A percentile compares a stretch with the other conserved stretches of the same genome.
Evolutionary conservation across 2,797 vertebrate genomes (phyloP).

Genomic region (Zenarchopterus dispar): DNA sequence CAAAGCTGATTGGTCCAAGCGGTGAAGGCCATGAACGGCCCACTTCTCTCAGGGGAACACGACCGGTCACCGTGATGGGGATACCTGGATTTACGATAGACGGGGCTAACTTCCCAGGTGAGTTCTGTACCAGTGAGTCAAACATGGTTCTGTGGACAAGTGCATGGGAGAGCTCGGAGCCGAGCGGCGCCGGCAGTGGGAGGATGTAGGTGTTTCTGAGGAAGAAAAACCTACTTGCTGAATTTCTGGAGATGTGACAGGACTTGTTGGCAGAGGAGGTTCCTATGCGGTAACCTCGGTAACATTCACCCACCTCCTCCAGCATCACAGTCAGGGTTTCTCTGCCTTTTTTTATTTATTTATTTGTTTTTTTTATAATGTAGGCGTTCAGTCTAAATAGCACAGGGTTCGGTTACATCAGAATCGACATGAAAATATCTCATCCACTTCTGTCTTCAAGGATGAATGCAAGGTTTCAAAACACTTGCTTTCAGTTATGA

Average conservation of each 20-base stretch:
- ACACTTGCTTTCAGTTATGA: too few relatives aligned
- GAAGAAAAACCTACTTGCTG: slow-evolving; percentile 19
- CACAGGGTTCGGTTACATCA: slow-evolving; percentile 39
- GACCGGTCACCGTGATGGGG: neutral
- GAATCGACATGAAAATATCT: slow-evolving; percentile 20
- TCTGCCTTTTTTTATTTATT: too few relatives aligned
- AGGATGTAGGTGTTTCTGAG: slow-evolving; percentile 19
- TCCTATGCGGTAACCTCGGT: slow-evolving; percentile 39
- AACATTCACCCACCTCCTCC: slow-evolving; percentile 47
- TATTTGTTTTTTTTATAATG: neutral
- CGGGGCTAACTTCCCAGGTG: neutral
- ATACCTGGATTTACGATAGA: neutral
- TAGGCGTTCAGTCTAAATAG: slow-evolving; percentile 38
- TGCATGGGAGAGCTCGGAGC: slow-evolving; percentile 6
- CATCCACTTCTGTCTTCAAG: slow-evolving; percentile 8
- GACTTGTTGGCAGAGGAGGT: slow-evolving; percentile 25
- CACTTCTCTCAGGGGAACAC: slow-evolving; percentile 30
- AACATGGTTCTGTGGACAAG: neutral
- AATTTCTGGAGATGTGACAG: slow-evolving; percentile 26
- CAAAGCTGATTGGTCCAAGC: slow-evolving; percentile 50
- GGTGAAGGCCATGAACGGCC: slow-evolving; percentile 21
- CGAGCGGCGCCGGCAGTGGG: slow-evolving; percentile 10
- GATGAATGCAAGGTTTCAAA: too few relatives aligned
- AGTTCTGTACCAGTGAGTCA: neutral
- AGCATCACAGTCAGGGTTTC: slow-evolving; percentile 38